Conservation (phyloP, 2,113 vertebrate genomes). For the Phocoena sinus region DNA sequence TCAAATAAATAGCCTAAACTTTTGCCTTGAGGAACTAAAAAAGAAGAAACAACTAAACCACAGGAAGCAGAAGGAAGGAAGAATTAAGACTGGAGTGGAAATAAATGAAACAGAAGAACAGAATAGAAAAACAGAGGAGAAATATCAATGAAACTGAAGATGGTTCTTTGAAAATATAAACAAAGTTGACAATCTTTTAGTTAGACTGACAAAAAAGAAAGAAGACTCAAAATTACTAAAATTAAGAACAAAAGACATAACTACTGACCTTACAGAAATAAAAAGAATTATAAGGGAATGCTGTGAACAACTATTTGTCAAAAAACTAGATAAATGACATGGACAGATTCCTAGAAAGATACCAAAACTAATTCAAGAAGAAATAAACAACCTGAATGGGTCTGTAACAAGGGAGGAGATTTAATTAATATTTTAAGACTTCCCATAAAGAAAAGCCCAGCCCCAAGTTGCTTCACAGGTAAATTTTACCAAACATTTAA, state of each 20-base stretch:
- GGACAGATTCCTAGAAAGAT: not conserved
- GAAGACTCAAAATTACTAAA: not conserved
- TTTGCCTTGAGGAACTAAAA: not conserved
- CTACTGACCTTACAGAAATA: not conserved
- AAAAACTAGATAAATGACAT: not conserved
- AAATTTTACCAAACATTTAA: not conserved
- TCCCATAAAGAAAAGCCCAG: not conserved
- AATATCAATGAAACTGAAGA: not conserved
- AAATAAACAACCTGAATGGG: not conserved
- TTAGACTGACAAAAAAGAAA: not conserved
- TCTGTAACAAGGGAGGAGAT: not conserved
- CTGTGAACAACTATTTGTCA: not conserved
- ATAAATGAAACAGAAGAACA: not conserved
- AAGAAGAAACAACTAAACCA: not conserved
- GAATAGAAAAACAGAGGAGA: not conserved
- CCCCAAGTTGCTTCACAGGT: not conserved
- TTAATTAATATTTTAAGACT: conserved; percentile 17
- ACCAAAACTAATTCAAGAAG: not conserved
- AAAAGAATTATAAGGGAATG: not conserved
- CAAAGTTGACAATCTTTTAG: not conserved
- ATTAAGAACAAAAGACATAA: not conserved
- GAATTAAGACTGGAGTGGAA: not conserved
- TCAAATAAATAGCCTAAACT: not conserved
- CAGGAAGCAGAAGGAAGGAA: not conserved
- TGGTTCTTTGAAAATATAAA: not conserved